Evolutionary conservation across 2,113 vertebrate species (phyloP).

Genomic region (Callipepla squamata): DNA sequence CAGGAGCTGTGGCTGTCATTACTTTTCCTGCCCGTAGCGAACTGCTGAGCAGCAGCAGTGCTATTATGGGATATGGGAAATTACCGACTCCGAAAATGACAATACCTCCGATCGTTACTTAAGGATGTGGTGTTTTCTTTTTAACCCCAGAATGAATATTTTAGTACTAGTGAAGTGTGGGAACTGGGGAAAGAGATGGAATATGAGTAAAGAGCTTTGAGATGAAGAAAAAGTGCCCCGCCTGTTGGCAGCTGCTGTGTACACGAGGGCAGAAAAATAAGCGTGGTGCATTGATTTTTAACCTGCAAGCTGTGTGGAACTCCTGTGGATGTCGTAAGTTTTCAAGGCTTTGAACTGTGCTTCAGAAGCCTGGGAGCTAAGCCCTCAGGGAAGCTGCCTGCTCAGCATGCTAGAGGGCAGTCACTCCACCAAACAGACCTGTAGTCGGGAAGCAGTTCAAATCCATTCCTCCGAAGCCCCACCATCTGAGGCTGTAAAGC

Average conservation of each 20-base stretch:
- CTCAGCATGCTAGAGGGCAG: neutral
- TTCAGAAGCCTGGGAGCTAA: neutral
- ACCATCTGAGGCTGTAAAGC: neutral
- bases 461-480: neutral
- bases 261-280: neutral
- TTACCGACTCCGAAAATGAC: neutral
- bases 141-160: neutral
- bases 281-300: neutral
- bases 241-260: neutral
- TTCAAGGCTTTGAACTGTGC: neutral
- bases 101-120: neutral
- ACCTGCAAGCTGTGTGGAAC: neutral
- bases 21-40: neutral
- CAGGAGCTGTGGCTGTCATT: neutral
- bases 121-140: neutral
- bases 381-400: neutral
- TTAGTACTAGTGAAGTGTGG: neutral
- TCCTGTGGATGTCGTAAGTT: neutral
- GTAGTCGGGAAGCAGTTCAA: neutral
- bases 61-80: neutral
- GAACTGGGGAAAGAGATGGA: neutral
- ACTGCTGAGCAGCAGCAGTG: neutral
- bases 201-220: neutral
- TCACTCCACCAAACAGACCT: neutral
- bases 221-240: neutral